phyloP scores from a whole-genome alignment of 2,797 vertebrate genomes.

The Nannoperca obscura region DNA sequence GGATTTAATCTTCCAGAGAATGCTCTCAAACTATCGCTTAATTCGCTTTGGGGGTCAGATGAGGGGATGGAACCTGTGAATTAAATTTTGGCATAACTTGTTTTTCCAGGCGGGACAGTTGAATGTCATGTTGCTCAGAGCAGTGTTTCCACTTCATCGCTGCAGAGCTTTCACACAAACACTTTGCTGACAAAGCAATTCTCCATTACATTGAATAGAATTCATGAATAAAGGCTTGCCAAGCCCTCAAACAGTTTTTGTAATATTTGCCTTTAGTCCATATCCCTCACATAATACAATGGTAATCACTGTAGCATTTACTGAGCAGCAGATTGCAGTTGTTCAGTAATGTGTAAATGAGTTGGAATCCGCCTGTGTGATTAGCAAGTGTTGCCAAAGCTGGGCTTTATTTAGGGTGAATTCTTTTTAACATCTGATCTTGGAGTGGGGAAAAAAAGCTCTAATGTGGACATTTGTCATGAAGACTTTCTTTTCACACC shows the following conservation, averaged over 20 bases:
- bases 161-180: conserved; percentile 44
- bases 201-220: conserved; percentile 42
- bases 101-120: conserved; percentile 54
- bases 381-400: conserved; percentile 24
- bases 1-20: conserved; percentile 65
- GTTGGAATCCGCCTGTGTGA: conserved; percentile 20
- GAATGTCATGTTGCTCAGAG: conserved; percentile 58
- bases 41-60: conserved; percentile 51
- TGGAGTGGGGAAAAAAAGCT: background rate
- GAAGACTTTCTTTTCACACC: background rate
- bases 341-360: conserved; percentile 41
- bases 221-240: conserved; percentile 3
- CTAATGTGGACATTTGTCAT: background rate
- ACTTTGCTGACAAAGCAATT: conserved; percentile 54
- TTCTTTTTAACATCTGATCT: background rate
- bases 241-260: conserved; percentile 12
- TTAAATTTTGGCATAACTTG: conserved; percentile 60
- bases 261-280: background rate
- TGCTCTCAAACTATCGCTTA: conserved; percentile 60
- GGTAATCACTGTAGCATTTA: conserved; percentile 8
- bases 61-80: conserved; percentile 59
- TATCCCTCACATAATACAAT: conserved; percentile 13
- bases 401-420: background rate
- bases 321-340: conserved; percentile 4
- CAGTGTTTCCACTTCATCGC: conserved; percentile 44